Evolutionary conservation across 2,797 vertebrate genomes (phyloP), one percentile per base, ranked within the genome.

Genomic region (Esox masquinongy): DNA sequence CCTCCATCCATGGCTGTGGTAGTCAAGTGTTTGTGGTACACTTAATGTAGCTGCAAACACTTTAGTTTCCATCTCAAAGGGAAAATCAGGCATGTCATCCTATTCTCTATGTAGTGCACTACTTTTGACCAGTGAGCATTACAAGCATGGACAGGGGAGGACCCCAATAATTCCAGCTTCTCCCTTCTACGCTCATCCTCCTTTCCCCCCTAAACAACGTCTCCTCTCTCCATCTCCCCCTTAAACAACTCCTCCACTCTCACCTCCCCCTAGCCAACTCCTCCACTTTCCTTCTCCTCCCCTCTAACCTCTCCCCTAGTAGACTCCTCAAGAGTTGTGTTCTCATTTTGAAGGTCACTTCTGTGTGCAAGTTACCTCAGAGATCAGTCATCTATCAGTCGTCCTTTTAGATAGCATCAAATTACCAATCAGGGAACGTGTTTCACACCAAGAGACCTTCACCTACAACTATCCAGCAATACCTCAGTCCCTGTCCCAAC

Each of bases 91-190:
- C 6, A 53, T n/a, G 19, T 17, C 51, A 53, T 19, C n/a, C 51
- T 53, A n/a, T 59, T 24, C n/a, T 22, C 56, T 59, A 24, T 24
- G 56, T 24, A 59, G n/a, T 59, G 56, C 8, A 2, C 53, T 22
- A 22, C 53, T 22, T 59, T 59, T 59, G 53, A 59, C 53, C 53
- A 22, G 53, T 8, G n/a, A 22, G 53, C 17, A 17, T 53, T 17
- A 7, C 6, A 5, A 1, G 6, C 86, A 86, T 86, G 83, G 86
- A 85, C 86, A 83, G 67, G 47, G 68, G 79, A 83, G 78, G 81
- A 87, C 81, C 87, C 88, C 84, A 91, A 92, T 91, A 91, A 86
- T 82, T 74, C n/a, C n/a, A n/a, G n/a, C n/a, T n/a, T n/a, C n/a
- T n/a, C n/a, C n/a, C n/a, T n/a, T n/a, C n/a, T n/a, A n/a, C n/a